These are phyloP conservation scores for Cryptotis parvus DNA, from an alignment of 2,113 vertebrate species.

Conservation along the genomic window DNA sequence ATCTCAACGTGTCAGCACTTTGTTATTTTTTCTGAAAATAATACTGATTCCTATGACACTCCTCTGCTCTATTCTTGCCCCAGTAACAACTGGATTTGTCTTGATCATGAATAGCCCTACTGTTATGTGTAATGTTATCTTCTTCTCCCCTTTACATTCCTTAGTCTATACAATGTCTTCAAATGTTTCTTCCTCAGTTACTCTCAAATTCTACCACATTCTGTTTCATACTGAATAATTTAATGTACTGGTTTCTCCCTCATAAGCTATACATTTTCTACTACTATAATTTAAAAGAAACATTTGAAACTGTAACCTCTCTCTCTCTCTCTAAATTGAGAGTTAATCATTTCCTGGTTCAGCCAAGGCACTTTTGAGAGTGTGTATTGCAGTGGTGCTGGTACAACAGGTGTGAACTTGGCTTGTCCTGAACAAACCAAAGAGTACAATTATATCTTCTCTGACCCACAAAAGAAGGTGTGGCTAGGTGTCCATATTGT, in stretches of 20 bases:
- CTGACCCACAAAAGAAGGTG: background rate
- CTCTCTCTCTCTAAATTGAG: background rate
- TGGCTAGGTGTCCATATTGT: background rate
- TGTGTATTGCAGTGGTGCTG: background rate
- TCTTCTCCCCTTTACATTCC: background rate
- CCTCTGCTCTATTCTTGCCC: background rate
- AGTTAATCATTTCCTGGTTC: background rate
- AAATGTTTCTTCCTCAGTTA: background rate
- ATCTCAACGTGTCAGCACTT: background rate
- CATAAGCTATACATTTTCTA: background rate
- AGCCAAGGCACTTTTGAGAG: background rate
- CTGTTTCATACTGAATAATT: background rate
- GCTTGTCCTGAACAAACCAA: background rate
- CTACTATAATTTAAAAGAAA: background rate
- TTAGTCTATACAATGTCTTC: background rate
- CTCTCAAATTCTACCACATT: background rate
- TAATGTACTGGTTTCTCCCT: background rate
- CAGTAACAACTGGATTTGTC: background rate
- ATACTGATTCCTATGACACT: background rate
- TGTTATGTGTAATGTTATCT: background rate
- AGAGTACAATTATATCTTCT: accelerated
- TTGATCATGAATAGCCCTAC: background rate
- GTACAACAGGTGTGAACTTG: background rate
- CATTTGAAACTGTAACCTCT: background rate
- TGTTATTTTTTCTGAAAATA: background rate